Conservation (phyloP, 2,797 vertebrate species). For the Tamandua tetradactyla region DNA sequence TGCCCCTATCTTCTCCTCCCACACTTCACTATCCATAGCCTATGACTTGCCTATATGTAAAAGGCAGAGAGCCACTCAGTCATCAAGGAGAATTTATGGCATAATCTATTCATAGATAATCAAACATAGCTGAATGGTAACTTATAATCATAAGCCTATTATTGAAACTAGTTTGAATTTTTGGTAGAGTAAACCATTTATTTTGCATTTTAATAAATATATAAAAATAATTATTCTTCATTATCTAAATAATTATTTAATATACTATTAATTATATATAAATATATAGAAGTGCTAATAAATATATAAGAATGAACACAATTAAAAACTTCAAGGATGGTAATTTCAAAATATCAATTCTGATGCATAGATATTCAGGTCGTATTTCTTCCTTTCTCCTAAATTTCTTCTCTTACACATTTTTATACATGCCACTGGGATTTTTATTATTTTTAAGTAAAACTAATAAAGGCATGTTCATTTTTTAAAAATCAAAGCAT, state of each 20-base stretch:
- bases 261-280: no score
- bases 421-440: background rate
- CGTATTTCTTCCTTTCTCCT: background rate
- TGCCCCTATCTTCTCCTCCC: background rate
- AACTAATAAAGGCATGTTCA: background rate
- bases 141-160: background rate
- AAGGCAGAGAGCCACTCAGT: background rate
- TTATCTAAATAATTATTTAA: no score
- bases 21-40: background rate
- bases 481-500: background rate
- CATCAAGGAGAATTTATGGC: background rate
- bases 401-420: background rate
- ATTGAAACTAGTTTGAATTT: background rate
- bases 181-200: background rate
- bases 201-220: background rate
- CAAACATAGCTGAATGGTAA: background rate
- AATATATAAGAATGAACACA: no score
- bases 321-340: background rate
- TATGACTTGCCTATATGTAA: background rate
- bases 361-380: background rate
- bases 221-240: background rate
- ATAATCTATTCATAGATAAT: background rate
- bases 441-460: constrained; percentile 49
- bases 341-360: background rate
- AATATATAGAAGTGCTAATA: no score